phyloP scores from a whole-genome alignment of 2,888 invertebrate species.

The Melipona bicolor region DNA sequence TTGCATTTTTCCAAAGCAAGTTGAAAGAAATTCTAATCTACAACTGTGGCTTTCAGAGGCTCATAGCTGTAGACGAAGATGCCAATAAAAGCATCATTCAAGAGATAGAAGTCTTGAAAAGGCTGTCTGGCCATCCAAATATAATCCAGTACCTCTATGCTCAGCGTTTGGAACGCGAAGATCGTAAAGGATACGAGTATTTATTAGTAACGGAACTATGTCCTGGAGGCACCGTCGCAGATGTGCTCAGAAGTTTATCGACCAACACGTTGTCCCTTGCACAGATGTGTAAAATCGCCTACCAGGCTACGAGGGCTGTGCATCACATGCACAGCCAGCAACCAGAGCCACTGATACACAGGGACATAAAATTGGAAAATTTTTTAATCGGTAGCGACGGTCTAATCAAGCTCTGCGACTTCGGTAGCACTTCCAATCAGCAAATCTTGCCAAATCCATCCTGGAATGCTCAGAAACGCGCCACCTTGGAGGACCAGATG shows the following conservation, averaged over 20 bases:
- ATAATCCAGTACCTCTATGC: conserved; percentile 96
- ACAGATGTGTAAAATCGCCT: conserved; percentile 93
- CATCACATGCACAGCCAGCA: conserved; percentile 96
- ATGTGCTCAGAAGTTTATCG: conserved; percentile 76
- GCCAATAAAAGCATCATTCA: conserved; percentile 91
- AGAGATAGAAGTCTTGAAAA: conserved; percentile 94
- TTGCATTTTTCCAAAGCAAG: conserved; percentile 27
- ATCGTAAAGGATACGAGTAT: conserved; percentile 88
- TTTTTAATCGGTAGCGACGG: conserved; percentile 94
- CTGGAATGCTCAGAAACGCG: conserved; percentile 97
- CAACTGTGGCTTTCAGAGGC: conserved; percentile 85
- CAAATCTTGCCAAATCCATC: conserved; percentile 92
- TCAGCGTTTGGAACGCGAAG: conserved; percentile 82
- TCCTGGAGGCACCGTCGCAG: conserved; percentile 87
- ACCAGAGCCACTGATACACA: conserved; percentile 95
- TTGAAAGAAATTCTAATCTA: background rate
- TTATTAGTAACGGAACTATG: conserved; percentile 97
- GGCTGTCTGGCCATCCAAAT: conserved; percentile 95
- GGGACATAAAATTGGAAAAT: conserved; percentile 98
- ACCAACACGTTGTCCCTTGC: conserved; percentile 87
- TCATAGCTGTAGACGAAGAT: conserved; percentile 93
- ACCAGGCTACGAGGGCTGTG: conserved; percentile 95
- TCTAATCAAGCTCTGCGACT: conserved; percentile 97
- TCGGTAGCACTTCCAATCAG: conserved; percentile 96
- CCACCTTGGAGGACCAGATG: conserved; percentile 96